Base-by-base conservation (phyloP, 2,797 vertebrate species). In the Sebastes ruberrimus region DNA sequence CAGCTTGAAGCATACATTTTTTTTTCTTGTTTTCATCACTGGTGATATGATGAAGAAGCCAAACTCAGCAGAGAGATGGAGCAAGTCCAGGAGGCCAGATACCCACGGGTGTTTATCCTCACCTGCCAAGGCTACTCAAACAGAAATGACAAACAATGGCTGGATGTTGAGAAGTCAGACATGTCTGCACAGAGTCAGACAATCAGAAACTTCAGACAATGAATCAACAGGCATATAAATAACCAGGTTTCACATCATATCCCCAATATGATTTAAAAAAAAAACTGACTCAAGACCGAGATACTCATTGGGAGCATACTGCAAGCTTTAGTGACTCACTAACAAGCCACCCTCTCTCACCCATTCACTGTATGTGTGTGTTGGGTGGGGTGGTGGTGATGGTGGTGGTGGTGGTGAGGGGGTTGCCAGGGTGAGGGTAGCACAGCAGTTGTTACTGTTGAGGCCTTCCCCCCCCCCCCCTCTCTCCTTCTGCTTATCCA, bases 401-500 rank as follows among this genome's bases (percentile, higher is more conserved):
- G 22, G 28, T 32, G 38, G 13, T 13, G 61, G 42, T 46, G 42
- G 42, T 18, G 16, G 52, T 22, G 52, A 16, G 49, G 23, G 62
- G 60, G 80, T 84, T 90, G 61, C 81, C 81, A 75, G 66, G 82
- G 67, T 81, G 83, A 87, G 28, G 33, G 67, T 23, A 63, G 75
- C 64, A 71, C 57, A 81, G 76, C 73, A 82, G 87, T 86, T 89
- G 86, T 83, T 68, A 55, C 68, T 28, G 25, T 52, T 57, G 70
- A 88, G 67, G 49, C 73, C 27, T 5, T 5, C 27, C 65, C 28
- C 28, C 28, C 63, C 61, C 38, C 23, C 38, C 23, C n/a, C 20
- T 3, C 30, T 35, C 32, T 53, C 33, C 78, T 46, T 38, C 55
- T 75, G 71, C 77, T 83, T 85, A 86, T 81, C 86, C 77, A 90